A percentile compares a stretch with the other conserved stretches of the same genome.
These are phyloP conservation scores for Lasioglossum calceatum DNA, from an alignment of 2,888 invertebrate species.

Conservation along the genomic window DNA sequence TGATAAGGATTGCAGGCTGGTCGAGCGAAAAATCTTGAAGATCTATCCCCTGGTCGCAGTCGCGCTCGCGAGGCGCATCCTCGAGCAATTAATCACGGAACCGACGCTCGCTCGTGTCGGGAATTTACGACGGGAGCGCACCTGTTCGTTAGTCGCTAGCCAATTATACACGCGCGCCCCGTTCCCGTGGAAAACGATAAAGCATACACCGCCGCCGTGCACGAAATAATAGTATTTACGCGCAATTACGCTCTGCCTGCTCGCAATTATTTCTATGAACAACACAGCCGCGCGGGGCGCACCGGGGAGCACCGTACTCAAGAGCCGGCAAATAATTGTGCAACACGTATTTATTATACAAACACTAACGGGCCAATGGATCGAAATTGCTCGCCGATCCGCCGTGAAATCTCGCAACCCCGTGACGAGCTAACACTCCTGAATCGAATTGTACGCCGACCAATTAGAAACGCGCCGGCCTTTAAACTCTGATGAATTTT, in stretches of 20 bases:
- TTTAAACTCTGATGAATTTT: background rate
- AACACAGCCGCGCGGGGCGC: background rate
- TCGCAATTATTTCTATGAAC: conserved; percentile 20
- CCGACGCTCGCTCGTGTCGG: background rate
- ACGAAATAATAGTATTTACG: conserved; percentile 25
- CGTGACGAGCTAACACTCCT: background rate
- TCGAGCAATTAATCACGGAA: conserved; percentile 32
- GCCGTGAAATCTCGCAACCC: background rate
- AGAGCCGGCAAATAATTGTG: background rate
- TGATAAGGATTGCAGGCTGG: background rate
- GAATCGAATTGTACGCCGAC: background rate
- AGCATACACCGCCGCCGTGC: background rate
- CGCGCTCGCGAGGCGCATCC: background rate
- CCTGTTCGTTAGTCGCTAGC: conserved; percentile 26
- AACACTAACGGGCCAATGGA: conserved; percentile 10
- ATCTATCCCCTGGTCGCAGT: background rate
- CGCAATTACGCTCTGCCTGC: background rate
- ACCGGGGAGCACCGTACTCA: background rate
- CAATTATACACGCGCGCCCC: conserved; percentile 29
- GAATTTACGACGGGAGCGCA: conserved; percentile 27
- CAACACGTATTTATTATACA: conserved; percentile 11
- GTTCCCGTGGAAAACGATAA: conserved; percentile 15
- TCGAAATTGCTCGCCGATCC: conserved; percentile 9
- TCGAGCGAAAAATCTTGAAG: background rate
- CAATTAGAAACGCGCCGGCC: background rate